These are phyloP conservation scores for Branchinecta lynchi DNA, from an alignment of 1,140 invertebrate genomes.

Conservation along the genomic window DNA sequence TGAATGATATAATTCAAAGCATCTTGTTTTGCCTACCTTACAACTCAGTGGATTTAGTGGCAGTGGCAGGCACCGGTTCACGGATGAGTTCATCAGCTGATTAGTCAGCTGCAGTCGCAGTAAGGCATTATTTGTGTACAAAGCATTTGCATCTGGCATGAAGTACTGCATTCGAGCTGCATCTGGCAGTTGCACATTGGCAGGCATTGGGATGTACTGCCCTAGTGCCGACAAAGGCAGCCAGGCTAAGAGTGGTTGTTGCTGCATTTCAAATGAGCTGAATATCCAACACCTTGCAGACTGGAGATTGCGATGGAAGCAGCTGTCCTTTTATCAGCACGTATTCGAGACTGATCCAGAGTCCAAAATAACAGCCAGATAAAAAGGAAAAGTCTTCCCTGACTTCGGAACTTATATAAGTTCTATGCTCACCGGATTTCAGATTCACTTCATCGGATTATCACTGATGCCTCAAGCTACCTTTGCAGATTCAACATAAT, in stretches of 20 bases:
- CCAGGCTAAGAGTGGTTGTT: not conserved
- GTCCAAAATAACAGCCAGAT: too few relatives aligned
- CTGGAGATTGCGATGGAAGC: too few relatives aligned
- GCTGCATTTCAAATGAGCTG: not conserved
- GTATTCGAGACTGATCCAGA: too few relatives aligned
- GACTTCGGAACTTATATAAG: too few relatives aligned
- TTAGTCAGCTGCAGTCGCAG: not conserved
- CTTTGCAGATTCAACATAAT: too few relatives aligned
- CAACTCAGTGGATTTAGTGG: not conserved
- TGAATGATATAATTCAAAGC: too few relatives aligned
- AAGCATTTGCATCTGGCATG: not conserved
- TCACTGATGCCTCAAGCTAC: too few relatives aligned
- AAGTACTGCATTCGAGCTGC: not conserved
- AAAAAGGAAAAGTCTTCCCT: too few relatives aligned
- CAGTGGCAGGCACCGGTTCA: not conserved
- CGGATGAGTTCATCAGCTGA: not conserved
- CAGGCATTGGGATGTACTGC: not conserved
- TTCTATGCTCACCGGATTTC: too few relatives aligned
- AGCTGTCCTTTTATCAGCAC: too few relatives aligned
- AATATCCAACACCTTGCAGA: too few relatives aligned
- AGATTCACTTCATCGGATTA: too few relatives aligned
- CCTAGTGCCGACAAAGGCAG: not conserved
- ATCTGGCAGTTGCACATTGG: not conserved
- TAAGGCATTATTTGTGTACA: not conserved
- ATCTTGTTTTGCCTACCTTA: not conserved